Evolutionary conservation across 1,140 invertebrate genomes (phyloP), one percentile per base, ranked within the genome.

Genomic region (Bilobella aurantiaca): DNA sequence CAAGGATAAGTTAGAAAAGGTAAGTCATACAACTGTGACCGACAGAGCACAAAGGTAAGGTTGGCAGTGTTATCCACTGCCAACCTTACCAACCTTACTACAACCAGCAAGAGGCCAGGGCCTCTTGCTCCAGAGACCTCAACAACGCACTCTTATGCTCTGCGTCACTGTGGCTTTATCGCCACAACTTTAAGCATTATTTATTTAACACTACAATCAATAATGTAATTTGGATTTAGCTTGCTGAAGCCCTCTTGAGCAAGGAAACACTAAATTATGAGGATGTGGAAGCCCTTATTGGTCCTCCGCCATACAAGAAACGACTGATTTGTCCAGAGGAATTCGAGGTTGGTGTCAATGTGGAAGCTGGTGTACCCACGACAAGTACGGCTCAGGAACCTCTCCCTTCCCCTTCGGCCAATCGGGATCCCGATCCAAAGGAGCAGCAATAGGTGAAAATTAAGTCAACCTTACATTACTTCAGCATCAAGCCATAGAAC

Each of bases 181-280:
- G 5, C 2, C 3, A 30, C n/a, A 23, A 21, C 1, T 67, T 18
- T 56, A n/a, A n/a, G 53, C 49, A 58, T 69, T 16, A 61, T 27
- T 18, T 59, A 59, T 59, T 61, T 25, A 37, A 53, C 47, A 14
- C 49, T 21, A 30, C 25, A 62, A 27, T 46, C 25, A 34, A 58
- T 53, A 14, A 23, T 31, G 25, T 34, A 27, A 58, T 72, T 69
- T 56, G 64, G 46, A 65, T 71, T 69, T 77, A 96, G 93, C 74
- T 99, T 57, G 91, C 95, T 0, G 85, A 91, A 77, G 84, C 83
- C 23, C 79, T 99, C 16, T 71, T 98, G 27, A 83, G 89, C 71
- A 89, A 87, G 75, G 96, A 99, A 82, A 93, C 92, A 0, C 77
- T 99, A 1, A 91, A 87, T 70, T 96, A 94, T 75, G 85, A 91